Conservation (phyloP, 2,797 vertebrate genomes). For the Arctocebus calabarensis region DNA sequence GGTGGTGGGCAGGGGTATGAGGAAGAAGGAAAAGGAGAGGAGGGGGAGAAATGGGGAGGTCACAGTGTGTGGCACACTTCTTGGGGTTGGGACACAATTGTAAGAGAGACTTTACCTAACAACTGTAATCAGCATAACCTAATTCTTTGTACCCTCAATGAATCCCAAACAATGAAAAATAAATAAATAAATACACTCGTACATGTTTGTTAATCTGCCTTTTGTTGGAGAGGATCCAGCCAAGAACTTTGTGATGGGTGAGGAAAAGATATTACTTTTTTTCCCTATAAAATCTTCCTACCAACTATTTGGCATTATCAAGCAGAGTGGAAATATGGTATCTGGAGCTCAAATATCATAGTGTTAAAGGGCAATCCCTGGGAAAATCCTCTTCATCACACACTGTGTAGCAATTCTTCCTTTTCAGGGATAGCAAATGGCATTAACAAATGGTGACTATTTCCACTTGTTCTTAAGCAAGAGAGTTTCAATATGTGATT, state of each 20-base stretch:
- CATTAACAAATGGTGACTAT: not conserved
- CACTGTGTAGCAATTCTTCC: not conserved
- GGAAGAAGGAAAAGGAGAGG: too few relatives aligned
- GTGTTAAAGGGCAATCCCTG: not conserved
- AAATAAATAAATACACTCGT: too few relatives aligned
- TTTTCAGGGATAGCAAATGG: not conserved
- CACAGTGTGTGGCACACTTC: too few relatives aligned
- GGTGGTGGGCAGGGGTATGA: too few relatives aligned
- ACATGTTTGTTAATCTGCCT: not conserved
- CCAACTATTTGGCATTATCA: not conserved
- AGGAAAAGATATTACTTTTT: not conserved
- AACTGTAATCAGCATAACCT: too few relatives aligned
- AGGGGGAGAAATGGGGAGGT: too few relatives aligned
- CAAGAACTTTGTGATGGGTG: not conserved
- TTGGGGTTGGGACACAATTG: too few relatives aligned
- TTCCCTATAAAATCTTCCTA: not conserved
- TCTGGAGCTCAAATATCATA: not conserved
- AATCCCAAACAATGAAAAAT: too few relatives aligned
- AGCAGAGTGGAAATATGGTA: not conserved
- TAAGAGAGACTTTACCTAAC: too few relatives aligned
- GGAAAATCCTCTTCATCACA: not conserved
- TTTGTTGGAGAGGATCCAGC: not conserved
- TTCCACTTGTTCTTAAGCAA: slow-evolving; percentile 43
- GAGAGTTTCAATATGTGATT: not conserved
- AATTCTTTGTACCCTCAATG: too few relatives aligned